phyloP scores from a whole-genome alignment of 2,797 vertebrate genomes.

The Phaenicophaeus curvirostris region DNA sequence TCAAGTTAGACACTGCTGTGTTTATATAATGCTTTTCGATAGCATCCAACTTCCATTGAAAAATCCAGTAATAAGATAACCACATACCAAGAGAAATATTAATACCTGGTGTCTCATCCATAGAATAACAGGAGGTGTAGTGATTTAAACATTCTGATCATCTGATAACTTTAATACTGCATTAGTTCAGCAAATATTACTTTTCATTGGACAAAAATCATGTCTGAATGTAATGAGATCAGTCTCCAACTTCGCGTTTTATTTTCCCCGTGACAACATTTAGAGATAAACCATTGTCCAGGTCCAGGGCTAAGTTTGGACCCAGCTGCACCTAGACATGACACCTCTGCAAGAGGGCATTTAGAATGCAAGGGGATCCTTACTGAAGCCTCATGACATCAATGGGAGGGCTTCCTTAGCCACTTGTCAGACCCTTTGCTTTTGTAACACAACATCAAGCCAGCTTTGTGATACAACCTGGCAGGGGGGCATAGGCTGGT shows the following conservation, averaged over 20 bases:
- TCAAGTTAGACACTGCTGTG: not conserved
- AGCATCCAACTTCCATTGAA: not conserved
- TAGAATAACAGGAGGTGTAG: not conserved
- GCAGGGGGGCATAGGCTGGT: not conserved
- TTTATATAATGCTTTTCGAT: not conserved
- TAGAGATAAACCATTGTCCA: no score
- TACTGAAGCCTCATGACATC: no score
- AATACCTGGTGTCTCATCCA: not conserved
- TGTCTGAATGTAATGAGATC: not conserved
- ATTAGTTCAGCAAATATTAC: not conserved
- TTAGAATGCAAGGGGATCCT: no score
- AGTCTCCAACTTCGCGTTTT: not conserved
- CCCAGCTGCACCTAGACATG: no score
- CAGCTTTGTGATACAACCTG: accelerated
- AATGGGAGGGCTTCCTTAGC: no score
- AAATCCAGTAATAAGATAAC: not conserved
- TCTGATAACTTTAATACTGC: not conserved
- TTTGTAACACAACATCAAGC: not conserved
- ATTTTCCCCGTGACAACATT: not conserved
- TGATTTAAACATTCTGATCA: not conserved
- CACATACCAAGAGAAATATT: not conserved
- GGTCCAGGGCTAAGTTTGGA: no score
- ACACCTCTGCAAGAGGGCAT: no score
- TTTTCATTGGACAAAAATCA: not conserved
- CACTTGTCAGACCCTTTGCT: no score